phyloP scores from a whole-genome alignment of 2,888 invertebrate genomes.

The Allophyes oxyacanthae region DNA sequence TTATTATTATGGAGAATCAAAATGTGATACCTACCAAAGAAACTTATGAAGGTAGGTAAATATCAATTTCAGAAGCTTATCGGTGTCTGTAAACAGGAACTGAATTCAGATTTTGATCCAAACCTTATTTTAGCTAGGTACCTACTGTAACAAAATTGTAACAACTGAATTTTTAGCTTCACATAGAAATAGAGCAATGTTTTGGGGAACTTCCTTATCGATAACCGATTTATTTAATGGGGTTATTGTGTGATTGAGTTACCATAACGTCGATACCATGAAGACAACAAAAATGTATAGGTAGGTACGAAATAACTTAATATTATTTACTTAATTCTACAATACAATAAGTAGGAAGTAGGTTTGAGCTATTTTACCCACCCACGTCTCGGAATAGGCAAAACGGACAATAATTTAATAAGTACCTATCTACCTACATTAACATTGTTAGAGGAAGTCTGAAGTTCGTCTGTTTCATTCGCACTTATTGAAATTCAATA shows the following conservation, averaged over 20 bases:
- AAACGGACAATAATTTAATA: constrained; percentile 57
- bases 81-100: too few species aligned
- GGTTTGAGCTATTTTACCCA: constrained; percentile 8
- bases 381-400: constrained; percentile 16
- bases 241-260: constrained; percentile 30
- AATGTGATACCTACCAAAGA: too few species aligned
- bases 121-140: too few species aligned
- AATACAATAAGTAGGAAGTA: too few species aligned
- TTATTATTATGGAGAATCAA: too few species aligned
- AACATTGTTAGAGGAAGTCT: constrained; percentile 53
- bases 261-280: constrained; percentile 15
- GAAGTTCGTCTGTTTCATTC: constrained; percentile 62
- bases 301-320: too few species aligned
- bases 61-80: too few species aligned
- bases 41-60: too few species aligned
- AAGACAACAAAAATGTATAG: background rate
- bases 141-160: too few species aligned
- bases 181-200: constrained; percentile 2
- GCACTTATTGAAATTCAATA: constrained; percentile 62
- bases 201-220: constrained; percentile 16
- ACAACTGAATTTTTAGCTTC: too few species aligned
- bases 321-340: background rate
- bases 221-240: constrained; percentile 23
- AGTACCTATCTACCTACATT: constrained; percentile 50
- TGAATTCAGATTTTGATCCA: too few species aligned